A percentile compares a stretch with the other conserved stretches of the same genome.
Conservation (phyloP, 2,888 invertebrate species). For the Tipula confusa region DNA sequence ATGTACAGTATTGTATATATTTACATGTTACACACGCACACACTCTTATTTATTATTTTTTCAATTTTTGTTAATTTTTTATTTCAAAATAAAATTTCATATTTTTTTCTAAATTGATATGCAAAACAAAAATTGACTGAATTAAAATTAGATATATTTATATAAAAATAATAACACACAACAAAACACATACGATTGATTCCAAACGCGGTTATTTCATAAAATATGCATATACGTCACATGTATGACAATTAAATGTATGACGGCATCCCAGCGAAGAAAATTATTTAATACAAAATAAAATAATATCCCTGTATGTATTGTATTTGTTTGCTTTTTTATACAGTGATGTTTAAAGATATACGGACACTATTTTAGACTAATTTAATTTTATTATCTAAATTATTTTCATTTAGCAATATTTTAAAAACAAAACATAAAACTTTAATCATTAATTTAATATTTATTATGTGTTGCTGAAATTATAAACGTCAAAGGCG, state of each 20-base stretch:
- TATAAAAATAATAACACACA: neutral
- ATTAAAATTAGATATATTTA: slow-evolving; percentile 12
- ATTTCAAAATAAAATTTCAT: neutral
- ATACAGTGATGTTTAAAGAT: neutral
- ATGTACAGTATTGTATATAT: neutral
- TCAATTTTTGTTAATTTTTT: neutral
- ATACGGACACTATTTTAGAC: too few relatives aligned
- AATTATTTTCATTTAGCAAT: too few relatives aligned
- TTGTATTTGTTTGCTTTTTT: neutral
- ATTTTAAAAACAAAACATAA: too few relatives aligned
- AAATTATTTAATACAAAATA: slow-evolving; percentile 20
- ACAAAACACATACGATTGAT: neutral
- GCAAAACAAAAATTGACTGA: slow-evolving; percentile 3
- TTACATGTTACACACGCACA: neutral
- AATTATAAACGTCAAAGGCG: too few relatives aligned
- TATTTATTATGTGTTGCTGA: too few relatives aligned
- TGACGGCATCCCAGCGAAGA: neutral
- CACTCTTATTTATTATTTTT: neutral
- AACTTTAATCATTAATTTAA: too few relatives aligned
- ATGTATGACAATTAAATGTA: slow-evolving; percentile 16
- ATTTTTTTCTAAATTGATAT: slow-evolving; percentile 25
- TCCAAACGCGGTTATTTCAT: neutral
- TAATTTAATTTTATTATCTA: too few relatives aligned
- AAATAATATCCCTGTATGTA: neutral
- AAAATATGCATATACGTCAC: neutral